Base-by-base conservation (phyloP, 2,797 vertebrate species). In the Danio aesculapii region DNA sequence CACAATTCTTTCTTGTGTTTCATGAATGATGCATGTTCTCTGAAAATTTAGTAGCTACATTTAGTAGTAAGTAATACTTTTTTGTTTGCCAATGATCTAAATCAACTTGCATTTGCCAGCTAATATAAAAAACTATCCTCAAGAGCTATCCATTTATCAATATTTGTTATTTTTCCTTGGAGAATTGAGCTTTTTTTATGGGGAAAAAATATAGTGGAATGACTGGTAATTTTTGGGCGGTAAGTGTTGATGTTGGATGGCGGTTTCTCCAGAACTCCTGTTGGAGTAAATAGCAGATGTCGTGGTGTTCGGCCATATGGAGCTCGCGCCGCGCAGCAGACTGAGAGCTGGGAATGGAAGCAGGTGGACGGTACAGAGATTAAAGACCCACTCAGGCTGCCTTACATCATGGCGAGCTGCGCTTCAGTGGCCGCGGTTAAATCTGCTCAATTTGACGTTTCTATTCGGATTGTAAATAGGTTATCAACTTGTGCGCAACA, bases 241-340 rank as follows among this genome's bases (percentile, higher is more conserved):
- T 68, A 58, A 70, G 79, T 78, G 66, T 79, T 82, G 73, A 81
- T 85, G 82, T 79, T 86, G 83, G 79, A 82, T n/a, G 21, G n/a
- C 41, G 67, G 50, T 55, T 80, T 79, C 57, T 72, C 74, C 67
- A 39, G 68, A 84, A 76, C 85, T 59, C 64, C 71, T 81, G 64
- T 78, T 79, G 50, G 62, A 83, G 81, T 85, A 87, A 87, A 86
- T 85, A 88, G 69, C 87, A 88, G 87, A 84, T 88, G 87, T 73
- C 69, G 50, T 57, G 13, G n/a, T 80, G 41, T 21, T 55, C 46
- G 47, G 73, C 85, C 87, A 86, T 87, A 87, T 87, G 85, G 82
- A 83, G 63, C 72, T 43, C 12, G 21, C 71, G 21, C 47, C 72
- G 83, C 76, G 12, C 59, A 61, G 59, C 70, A 80, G 61, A 73